Evolutionary conservation across 1,140 invertebrate genomes (phyloP), one percentile per base, ranked within the genome.

Genomic region (Batillaria attramentaria): DNA sequence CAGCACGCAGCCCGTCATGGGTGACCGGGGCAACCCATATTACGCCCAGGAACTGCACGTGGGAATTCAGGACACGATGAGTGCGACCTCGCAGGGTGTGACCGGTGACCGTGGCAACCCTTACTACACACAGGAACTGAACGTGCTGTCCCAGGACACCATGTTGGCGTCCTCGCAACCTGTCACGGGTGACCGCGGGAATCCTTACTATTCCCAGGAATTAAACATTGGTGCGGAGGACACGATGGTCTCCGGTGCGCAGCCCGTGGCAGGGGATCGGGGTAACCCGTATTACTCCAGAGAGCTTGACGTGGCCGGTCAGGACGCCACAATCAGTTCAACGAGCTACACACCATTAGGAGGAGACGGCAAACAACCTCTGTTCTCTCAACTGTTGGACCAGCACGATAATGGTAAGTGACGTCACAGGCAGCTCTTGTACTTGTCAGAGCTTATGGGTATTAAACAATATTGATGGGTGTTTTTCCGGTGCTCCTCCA

Each of bases 1-100:
- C 24, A 42, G 41, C 37, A 37, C 37, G 37, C 68, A 70, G 68
- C 37, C 6, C 28, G 37, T 42, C 6, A 70, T 31, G 16, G 73
- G 79, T 31, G 79, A 77, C 66, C 39, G 50, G 31, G 79, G 79
- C 28, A 80, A 80, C 42, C 60, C 57, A 8, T 77, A 76, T 41
- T 74, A 80, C 41, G 42, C 73, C 8, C 54, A 70, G 42, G 72
- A 68, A 54, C 43, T 80, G 62, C 50, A 80, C 75, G 73, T 72
- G 5, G 37, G 43, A 18, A 62, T 31, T 0, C 37, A 79, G 31
- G 73, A 80, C 57, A 33, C 50, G 2, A 31, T 72, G 2, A 41
- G n/a, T 13, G 10, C 66, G 20, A 70, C 37, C 39, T 41, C 37
- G 4, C 41, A 41, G 37, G 37, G 1, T 8, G 39, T 62, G n/a